Evolutionary conservation across 2,113 vertebrate species (phyloP).

Genomic region (Aplodontia rufa): DNA sequence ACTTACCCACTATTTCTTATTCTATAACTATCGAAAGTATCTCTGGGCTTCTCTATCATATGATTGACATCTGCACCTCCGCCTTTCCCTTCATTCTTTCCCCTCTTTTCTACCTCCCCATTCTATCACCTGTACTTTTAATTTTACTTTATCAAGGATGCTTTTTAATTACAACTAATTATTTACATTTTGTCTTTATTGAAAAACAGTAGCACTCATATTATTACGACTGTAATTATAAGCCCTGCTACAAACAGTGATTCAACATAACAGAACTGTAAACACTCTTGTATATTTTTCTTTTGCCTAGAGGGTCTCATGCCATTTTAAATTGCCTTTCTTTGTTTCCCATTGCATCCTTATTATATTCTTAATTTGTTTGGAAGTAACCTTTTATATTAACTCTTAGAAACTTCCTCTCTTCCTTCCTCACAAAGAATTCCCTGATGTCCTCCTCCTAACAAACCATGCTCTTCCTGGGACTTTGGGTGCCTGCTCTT

Average conservation of each 20-base stretch:
- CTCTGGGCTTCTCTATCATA: not conserved
- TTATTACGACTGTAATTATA: conserved; percentile 26
- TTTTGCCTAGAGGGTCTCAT: not conserved
- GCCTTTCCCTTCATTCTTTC: not conserved
- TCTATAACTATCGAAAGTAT: not conserved
- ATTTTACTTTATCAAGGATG: not conserved
- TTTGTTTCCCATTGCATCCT: not conserved
- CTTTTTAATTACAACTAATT: no score
- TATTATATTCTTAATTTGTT: not conserved
- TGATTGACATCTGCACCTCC: not conserved
- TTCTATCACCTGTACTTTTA: not conserved
- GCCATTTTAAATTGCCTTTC: conserved; percentile 23
- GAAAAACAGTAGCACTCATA: not conserved
- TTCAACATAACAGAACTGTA: conserved; percentile 16
- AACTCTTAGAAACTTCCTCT: not conserved
- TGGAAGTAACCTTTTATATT: not conserved
- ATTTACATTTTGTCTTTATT: not conserved
- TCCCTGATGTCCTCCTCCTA: not conserved
- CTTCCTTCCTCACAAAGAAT: not conserved
- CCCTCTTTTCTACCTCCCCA: not conserved
- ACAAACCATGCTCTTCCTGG: not conserved
- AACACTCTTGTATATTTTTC: not conserved
- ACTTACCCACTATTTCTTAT: not conserved
- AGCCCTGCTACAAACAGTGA: not conserved
- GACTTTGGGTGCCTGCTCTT: not conserved